Evolutionary conservation across 2,797 vertebrate species (phyloP), one percentile per base, ranked within the genome.

Genomic region (Chlorospingus semifuscus): DNA sequence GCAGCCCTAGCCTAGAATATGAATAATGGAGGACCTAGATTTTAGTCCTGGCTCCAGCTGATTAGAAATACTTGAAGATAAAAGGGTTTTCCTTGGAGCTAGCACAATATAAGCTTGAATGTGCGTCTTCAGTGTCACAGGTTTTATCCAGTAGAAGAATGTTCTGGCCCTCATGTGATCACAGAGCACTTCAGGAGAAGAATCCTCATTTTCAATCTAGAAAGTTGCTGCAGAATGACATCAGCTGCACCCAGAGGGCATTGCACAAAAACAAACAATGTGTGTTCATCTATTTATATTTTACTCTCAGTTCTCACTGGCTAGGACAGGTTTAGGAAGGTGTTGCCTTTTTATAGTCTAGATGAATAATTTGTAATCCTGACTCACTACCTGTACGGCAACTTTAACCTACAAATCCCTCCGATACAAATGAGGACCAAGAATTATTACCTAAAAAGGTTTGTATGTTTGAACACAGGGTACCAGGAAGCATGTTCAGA

Each of bases 371-470:
- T 37, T 39, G 44, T 89, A 47, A 68, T 93, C 60, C 81, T 92
- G 83, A 94, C 90, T 89, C 90, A 87, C 75, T 83, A 92, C 88
- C 89, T 84, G 84, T 82, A 79, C 71, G 71, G 60, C 90, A 96
- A 42, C 91, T 93, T 87, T 80, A 89, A 78, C 71, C 82, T 93
- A 71, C 75, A 84, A 87, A 85, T 81, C 76, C 86, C 79, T 86
- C 72, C 3, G 59, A 92, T 81, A 94, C 82, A 94, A 93, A 93
- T 89, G 65, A 94, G 79, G 47, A 93, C 60, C 37, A 53, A 65
- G 64, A 94, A 89, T 91, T 83, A 89, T 41, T 94, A 89, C 82
- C 87, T 94, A 78, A 95, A 94, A 94, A 72, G 84, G 87, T 83
- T n/a, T 91, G 79, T 91, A 56, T 81, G 61, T 88, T 93, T 91